Base-by-base conservation (phyloP, 2,113 vertebrate genomes). In the Puffinus mauretanicus region DNA sequence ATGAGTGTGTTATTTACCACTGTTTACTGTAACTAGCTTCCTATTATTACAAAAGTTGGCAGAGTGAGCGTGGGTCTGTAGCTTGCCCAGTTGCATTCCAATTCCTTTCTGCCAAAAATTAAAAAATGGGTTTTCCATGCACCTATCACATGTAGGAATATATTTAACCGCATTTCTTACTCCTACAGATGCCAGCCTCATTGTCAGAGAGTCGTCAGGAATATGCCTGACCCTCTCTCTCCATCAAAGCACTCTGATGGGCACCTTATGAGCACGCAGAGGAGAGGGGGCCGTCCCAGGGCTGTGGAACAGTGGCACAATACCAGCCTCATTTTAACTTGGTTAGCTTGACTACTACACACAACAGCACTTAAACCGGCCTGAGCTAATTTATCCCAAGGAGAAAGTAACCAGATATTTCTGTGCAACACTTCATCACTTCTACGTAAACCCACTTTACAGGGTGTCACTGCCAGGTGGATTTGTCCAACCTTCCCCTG, bases 41-140 rank as follows among this genome's bases (percentile, higher is more conserved):
- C 97, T 95, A 96, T 96, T 97, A 97, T 97, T 97, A 97, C 94
- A 97, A 96, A 97, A 97, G 90, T 95, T 97, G 96, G 97, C 96
- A 95, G 94, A 51, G 87, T 2, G 29, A 96, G 79, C 44, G 2
- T 55, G 87, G 95, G 91, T 77, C 95, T 97, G 95, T 86, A 94
- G 87, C 95, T 96, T 97, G 95, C 93, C 95, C 93, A 91, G 96
- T 96, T 73, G 60, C 96, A 96, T 97, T 97, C 93, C 94, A 77
- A 82, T 94, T 80, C 46, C 67, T 95, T 91, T 94, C 95, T 96
- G 97, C 96, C 93, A 97, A 91, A 97, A 95, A 64, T n/a, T 77
- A 26, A 95, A 96, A 97, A 96, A 97, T 93, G 64, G 91, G 57
- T 96, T 97, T 97, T 97, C 94, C 95, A 95, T 92, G 93, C 85